Evolutionary conservation across 1,140 invertebrate species (phyloP).

Genomic region (Papilio polyxenes): DNA sequence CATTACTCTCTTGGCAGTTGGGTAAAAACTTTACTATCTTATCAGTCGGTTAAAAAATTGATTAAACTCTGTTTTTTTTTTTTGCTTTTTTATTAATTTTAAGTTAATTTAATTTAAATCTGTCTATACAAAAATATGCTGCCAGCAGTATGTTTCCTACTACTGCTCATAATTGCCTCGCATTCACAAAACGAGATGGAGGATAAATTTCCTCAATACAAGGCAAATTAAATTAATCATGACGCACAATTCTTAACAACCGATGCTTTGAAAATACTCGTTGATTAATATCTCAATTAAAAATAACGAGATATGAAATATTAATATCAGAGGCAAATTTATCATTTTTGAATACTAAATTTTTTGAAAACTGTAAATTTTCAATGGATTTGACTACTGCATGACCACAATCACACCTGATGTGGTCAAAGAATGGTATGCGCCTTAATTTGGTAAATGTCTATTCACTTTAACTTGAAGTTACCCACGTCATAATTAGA

Average conservation of each 20-base stretch:
- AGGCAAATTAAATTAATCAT: slow-evolving; percentile 25
- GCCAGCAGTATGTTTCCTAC: neutral
- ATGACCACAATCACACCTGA: neutral
- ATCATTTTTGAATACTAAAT: too few species aligned
- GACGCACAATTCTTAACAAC: slow-evolving; percentile 8
- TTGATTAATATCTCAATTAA: slow-evolving; percentile 12
- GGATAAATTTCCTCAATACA: slow-evolving; percentile 15
- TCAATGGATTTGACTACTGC: too few species aligned
- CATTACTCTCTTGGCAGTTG: too few species aligned
- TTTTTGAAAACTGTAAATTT: too few species aligned
- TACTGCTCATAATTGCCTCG: slow-evolving; percentile 15
- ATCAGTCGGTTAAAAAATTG: too few species aligned
- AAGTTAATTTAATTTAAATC: too few species aligned
- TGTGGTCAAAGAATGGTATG: neutral
- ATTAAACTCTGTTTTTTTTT: neutral
- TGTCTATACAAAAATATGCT: neutral
- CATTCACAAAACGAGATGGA: slow-evolving; percentile 14
- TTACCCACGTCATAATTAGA: neutral
- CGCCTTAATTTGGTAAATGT: neutral
- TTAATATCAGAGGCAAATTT: neutral
- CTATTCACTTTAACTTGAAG: neutral
- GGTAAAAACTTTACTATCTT: too few species aligned
- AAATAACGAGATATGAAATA: slow-evolving; percentile 17
- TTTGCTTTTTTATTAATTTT: too few species aligned
- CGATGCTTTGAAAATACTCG: slow-evolving; percentile 13